Conservation (phyloP, 2,888 invertebrate genomes). For the Chironomus riparius region DNA sequence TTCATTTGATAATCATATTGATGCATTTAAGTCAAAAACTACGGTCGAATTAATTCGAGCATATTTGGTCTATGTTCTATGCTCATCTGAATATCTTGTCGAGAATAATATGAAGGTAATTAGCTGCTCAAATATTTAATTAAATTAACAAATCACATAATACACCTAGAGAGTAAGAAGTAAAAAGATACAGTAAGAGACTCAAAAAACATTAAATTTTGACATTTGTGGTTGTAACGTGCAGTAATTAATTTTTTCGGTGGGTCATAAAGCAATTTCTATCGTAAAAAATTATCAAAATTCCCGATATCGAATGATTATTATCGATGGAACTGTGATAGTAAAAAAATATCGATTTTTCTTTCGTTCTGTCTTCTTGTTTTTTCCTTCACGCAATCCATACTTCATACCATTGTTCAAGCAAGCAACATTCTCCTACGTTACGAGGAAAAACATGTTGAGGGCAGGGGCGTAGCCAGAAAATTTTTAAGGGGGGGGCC, state of each 20-base stretch:
- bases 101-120: conserved; percentile 88
- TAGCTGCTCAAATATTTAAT: conserved; percentile 28
- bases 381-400: not conserved
- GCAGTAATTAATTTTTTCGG: not conserved
- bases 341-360: conserved; percentile 11
- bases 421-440: too few species aligned
- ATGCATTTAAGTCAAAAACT: conserved; percentile 93
- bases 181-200: too few species aligned
- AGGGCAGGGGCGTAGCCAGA: too few species aligned
- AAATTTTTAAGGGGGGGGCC: too few species aligned
- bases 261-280: not conserved
- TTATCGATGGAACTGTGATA: not conserved
- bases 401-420: too few species aligned
- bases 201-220: too few species aligned
- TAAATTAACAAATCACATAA: not conserved
- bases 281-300: too few species aligned
- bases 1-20: conserved; percentile 76
- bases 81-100: conserved; percentile 77
- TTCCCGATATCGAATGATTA: not conserved
- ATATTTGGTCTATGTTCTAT: conserved; percentile 84
- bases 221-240: not conserved
- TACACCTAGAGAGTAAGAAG: not conserved
- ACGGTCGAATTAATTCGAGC: conserved; percentile 85
- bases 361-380: not conserved
- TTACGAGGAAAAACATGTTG: too few species aligned